A percentile compares a stretch with the other conserved stretches of the same genome.
phyloP scores from a whole-genome alignment of 2,113 vertebrate genomes.

The Brachyhypopomus gauderio region DNA sequence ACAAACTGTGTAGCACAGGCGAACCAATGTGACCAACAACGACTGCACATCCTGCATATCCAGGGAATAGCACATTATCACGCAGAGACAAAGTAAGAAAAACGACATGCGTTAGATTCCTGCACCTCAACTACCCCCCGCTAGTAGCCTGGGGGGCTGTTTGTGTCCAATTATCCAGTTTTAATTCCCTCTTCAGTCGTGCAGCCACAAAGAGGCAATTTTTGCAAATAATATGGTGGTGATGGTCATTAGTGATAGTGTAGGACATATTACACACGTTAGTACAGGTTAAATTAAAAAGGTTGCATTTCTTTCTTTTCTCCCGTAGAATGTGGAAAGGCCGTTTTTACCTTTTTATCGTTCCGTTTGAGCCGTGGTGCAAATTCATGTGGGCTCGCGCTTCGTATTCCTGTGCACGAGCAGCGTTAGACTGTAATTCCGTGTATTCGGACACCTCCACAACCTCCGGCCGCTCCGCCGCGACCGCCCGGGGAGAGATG shows the following conservation, averaged over 20 bases:
- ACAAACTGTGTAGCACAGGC: conserved; percentile 34
- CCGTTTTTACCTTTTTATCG: conserved; percentile 39
- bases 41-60: neutral
- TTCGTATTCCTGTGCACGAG: conserved; percentile 7
- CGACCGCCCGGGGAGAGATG: no score
- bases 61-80: neutral
- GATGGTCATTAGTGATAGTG: no score
- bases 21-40: conserved; percentile 28
- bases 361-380: conserved; percentile 11
- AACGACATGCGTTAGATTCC: neutral
- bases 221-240: no score
- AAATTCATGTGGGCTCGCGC: conserved; percentile 29
- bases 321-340: neutral
- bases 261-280: no score
- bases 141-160: no score
- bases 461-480: neutral
- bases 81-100: neutral
- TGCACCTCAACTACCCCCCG: no score
- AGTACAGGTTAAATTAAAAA: no score
- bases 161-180: no score
- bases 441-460: conserved; percentile 16
- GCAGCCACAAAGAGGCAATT: no score
- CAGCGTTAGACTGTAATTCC: conserved; percentile 12
- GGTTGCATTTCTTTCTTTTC: no score
- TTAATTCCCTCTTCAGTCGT: no score